Evolutionary conservation across 2,113 vertebrate species (phyloP), one percentile per base, ranked within the genome.

Genomic region (Coracopsis vasa): DNA sequence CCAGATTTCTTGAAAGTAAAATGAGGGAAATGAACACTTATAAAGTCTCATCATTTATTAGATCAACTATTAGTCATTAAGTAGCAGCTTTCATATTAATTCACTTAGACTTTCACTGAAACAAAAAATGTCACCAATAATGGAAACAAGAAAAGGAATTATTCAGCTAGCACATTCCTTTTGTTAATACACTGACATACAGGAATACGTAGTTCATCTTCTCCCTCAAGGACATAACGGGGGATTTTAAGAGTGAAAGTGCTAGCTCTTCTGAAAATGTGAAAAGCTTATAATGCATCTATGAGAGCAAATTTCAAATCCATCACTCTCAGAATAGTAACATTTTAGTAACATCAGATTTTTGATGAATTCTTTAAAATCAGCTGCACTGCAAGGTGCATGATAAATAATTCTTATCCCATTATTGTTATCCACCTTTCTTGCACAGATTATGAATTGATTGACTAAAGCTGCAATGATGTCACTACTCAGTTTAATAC

Each of bases 91-190:
- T 81, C 84, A 81, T 45, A 80, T 67, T 48, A 93, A 77, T 60
- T 75, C 45, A 82, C 93, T 96, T 97, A 80, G 21, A 65, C 27
- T 93, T 97, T 54, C 87, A 64, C 35, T 90, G 53, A 97, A 94
- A 80, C 28, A 78, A 96, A 97, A 94, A 93, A 50, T 20, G 44
- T 25, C 42, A 77, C 13, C 41, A 51, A 80, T 85, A 97, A 90
- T 51, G 67, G 84, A 77, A 33, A 71, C 9, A 28, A 65, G 37
- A 44, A 91, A 85, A 74, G 50, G 66, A 85, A 88, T 56, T 92
- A 71, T 79, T 94, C 62, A 85, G 54, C n/a, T 70, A 95, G 15
- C 2, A n/a, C 67, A 47, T 37, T 80, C n/a, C 45, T 89, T 90
- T 92, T 89, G 41, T 73, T 79, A 95, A 86, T 45, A 50, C 33